Conservation (phyloP, 2,888 invertebrate genomes). For the Scaptomyza caliginosa region DNA sequence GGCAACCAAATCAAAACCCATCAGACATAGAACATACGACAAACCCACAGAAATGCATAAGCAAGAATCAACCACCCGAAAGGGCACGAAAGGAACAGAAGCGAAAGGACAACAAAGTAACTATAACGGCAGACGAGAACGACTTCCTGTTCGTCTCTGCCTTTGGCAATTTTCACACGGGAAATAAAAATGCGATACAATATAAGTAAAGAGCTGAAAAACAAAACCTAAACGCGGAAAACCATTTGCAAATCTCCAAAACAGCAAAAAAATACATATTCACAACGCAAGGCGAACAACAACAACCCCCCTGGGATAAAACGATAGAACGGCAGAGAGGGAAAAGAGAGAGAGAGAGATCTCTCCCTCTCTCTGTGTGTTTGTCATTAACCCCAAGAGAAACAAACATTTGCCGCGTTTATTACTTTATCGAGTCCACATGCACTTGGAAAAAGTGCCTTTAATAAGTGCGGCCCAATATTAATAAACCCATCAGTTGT, state of each 20-base stretch:
- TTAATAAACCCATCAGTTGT: conserved; percentile 74
- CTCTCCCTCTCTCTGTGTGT: background rate
- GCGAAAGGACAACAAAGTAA: conserved; percentile 47
- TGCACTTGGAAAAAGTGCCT: conserved; percentile 40
- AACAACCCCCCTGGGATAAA: conserved; percentile 57
- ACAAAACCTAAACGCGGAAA: conserved; percentile 78
- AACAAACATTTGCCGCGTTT: conserved; percentile 64
- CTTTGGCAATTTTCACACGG: conserved; percentile 75
- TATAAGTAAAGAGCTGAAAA: conserved; percentile 68
- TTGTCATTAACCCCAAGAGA: conserved; percentile 66
- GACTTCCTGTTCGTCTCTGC: conserved; percentile 62
- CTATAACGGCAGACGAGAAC: conserved; percentile 27
- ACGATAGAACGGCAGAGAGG: conserved; percentile 1
- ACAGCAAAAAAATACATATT: conserved; percentile 1
- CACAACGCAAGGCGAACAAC: conserved; percentile 46
- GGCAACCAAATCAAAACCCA: conserved; percentile 70
- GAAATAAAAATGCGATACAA: conserved; percentile 78
- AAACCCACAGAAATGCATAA: conserved; percentile 20
- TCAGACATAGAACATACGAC: conserved; percentile 37
- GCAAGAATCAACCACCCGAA: conserved; percentile 50
- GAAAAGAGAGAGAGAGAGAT: background rate
- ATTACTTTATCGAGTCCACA: conserved; percentile 52
- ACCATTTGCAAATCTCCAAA: conserved; percentile 76
- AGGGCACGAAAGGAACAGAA: background rate
- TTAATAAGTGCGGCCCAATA: conserved; percentile 50